A percentile compares a stretch with the other conserved stretches of the same genome.
Conservation (phyloP, 1,140 invertebrate genomes). For the Leptopilina clavipes region DNA sequence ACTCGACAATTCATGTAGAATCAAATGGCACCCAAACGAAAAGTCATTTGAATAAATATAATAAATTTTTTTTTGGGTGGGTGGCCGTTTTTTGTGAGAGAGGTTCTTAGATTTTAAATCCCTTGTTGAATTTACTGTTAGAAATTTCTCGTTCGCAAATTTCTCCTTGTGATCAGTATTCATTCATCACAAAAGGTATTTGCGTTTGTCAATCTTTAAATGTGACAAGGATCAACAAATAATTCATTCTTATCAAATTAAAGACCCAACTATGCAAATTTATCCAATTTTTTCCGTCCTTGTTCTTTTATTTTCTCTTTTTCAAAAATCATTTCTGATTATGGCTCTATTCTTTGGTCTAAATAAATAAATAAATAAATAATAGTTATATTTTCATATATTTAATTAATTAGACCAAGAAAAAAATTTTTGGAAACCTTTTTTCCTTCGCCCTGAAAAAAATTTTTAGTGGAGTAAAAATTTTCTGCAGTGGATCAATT, state of each 20-base stretch:
- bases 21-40: not conserved
- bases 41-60: conserved; percentile 20
- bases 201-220: not conserved
- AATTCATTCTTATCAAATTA: not conserved
- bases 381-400: too few species aligned
- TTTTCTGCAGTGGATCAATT: too few species aligned
- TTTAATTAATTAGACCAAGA: too few species aligned
- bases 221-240: not conserved
- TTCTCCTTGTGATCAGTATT: not conserved
- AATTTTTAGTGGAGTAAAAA: too few species aligned
- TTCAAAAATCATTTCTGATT: too few species aligned
- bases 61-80: not conserved
- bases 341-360: too few species aligned
- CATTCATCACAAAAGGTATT: not conserved
- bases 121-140: conserved; percentile 8
- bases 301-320: too few species aligned
- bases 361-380: too few species aligned
- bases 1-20: not conserved
- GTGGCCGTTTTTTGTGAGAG: not conserved
- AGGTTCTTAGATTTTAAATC: not conserved
- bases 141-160: conserved; percentile 8
- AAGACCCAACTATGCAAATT: not conserved
- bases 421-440: too few species aligned
- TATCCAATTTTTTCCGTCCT: not conserved
- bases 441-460: too few species aligned